A percentile compares a stretch with the other conserved stretches of the same genome.
Evolutionary conservation across 1,140 invertebrate species (phyloP).

Genomic region (Sinonovacula constricta): DNA sequence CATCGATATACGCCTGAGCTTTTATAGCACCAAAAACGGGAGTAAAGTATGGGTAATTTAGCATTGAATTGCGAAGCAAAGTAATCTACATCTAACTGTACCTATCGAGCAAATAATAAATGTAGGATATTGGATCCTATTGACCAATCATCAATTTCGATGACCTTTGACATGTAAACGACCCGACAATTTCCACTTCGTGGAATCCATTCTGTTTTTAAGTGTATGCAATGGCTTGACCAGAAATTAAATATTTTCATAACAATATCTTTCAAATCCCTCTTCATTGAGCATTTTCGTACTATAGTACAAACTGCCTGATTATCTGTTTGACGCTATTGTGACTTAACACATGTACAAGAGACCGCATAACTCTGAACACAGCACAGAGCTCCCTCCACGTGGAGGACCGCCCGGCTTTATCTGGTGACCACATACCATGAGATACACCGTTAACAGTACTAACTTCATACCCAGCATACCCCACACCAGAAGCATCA

Average conservation of each 20-base stretch:
- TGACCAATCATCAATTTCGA: slow-evolving; percentile 7
- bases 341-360: not conserved
- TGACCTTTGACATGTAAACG: slow-evolving; percentile 14
- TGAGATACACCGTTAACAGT: slow-evolving; percentile 31
- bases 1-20: slow-evolving; percentile 9
- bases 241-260: too few relatives aligned
- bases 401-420: slow-evolving; percentile 2
- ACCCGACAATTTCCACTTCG: not conserved
- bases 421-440: not conserved
- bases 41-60: slow-evolving; percentile 18
- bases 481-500: slow-evolving; percentile 14
- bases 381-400: slow-evolving; percentile 8
- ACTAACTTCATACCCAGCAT: slow-evolving; percentile 22
- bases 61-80: slow-evolving; percentile 25
- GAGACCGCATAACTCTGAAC: not conserved
- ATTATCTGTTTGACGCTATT: slow-evolving; percentile 19
- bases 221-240: not conserved
- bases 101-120: slow-evolving; percentile 1
- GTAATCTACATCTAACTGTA: not conserved
- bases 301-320: slow-evolving; percentile 6
- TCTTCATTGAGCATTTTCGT: slow-evolving; percentile 3
- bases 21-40: not conserved
- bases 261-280: slow-evolving; percentile 10
- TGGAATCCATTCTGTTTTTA: slow-evolving; percentile 27
- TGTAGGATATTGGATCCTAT: not conserved